Percentiles rank a stretch among this genome's conserved stretches.
These are phyloP conservation scores for Sitta europaea DNA, from an alignment of 2,113 vertebrate species.

Conservation along the genomic window DNA sequence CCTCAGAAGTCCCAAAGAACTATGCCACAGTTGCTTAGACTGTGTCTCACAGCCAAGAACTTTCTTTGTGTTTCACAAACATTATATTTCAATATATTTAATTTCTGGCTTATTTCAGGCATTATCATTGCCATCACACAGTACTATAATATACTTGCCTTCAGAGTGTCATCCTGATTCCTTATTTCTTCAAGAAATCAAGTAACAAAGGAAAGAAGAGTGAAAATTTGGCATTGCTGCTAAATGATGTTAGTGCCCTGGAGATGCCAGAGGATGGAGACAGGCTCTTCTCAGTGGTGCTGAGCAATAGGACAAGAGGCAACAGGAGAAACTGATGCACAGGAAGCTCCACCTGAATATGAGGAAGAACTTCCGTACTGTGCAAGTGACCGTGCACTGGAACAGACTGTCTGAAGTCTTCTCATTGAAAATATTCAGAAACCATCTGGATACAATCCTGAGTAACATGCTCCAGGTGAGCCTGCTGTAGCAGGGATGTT, in stretches of 20 bases:
- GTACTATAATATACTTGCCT: background rate
- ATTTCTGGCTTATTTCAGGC: background rate
- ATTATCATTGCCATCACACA: background rate
- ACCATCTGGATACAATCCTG: background rate
- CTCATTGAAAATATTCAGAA: background rate
- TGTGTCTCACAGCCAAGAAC: background rate
- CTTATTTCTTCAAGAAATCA: background rate
- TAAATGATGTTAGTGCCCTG: background rate
- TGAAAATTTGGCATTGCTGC: background rate
- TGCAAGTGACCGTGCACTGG: background rate
- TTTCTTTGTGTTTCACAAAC: background rate
- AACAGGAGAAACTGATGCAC: fast-evolving
- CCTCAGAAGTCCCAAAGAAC: background rate
- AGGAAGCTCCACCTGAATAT: background rate
- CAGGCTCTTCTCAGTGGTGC: background rate
- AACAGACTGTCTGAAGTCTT: background rate
- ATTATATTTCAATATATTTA: background rate
- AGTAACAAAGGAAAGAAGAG: background rate
- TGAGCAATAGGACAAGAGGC: background rate
- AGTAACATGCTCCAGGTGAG: background rate
- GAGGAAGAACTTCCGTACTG: background rate
- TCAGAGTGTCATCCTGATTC: background rate
- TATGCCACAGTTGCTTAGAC: background rate
- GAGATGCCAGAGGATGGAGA: background rate
- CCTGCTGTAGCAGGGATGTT: background rate